Evolutionary conservation across 2,797 vertebrate genomes (phyloP).

Genomic region (Myotis pilosus): DNA sequence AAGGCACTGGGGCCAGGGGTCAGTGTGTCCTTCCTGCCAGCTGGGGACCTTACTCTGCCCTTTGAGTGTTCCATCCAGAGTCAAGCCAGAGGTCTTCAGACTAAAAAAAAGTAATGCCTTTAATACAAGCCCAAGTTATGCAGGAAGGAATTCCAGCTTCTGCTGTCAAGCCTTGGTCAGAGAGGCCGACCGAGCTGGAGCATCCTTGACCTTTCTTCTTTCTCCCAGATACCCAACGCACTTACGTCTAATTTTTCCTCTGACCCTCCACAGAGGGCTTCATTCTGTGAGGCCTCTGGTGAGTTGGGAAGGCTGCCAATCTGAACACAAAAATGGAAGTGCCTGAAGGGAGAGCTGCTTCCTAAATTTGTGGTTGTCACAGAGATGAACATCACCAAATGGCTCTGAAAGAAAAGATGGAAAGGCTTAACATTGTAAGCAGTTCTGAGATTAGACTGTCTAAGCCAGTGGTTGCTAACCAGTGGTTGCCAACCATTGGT

Average conservation of each 20-base stretch:
- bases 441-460: background rate
- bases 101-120: slow-evolving; percentile 42
- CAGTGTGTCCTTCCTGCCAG: slow-evolving; percentile 16
- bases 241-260: background rate
- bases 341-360: slow-evolving; percentile 43
- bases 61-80: background rate
- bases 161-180: background rate
- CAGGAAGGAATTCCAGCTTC: background rate
- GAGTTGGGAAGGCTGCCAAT: slow-evolving; percentile 39
- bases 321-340: slow-evolving; percentile 31
- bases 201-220: slow-evolving; percentile 40
- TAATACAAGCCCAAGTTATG: slow-evolving; percentile 9
- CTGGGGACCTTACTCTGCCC: background rate
- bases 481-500: no score
- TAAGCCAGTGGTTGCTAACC: background rate
- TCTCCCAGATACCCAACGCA: background rate
- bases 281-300: background rate
- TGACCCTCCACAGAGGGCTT: background rate
- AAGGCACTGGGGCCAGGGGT: background rate
- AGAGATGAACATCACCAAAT: slow-evolving; percentile 45
- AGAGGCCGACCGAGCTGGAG: background rate
- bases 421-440: slow-evolving; percentile 16
- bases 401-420: slow-evolving; percentile 52
- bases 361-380: slow-evolving; percentile 47
- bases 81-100: background rate